A percentile compares a stretch with the other conserved stretches of the same genome.
These are phyloP conservation scores for Montipora sp. DNA, from an alignment of 64 coral and sea anemone species.

Conservation along the genomic window DNA sequence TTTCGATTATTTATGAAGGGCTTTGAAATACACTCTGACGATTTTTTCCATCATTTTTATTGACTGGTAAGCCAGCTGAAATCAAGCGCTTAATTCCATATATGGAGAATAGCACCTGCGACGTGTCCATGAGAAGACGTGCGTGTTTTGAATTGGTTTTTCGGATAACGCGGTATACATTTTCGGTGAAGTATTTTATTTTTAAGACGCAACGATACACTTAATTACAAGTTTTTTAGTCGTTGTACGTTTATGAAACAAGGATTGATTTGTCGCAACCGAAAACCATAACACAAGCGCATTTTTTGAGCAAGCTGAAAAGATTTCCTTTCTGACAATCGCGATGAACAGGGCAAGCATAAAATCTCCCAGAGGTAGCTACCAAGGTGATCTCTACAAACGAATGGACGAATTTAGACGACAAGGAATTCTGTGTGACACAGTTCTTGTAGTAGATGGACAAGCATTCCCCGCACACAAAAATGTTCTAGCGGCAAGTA, in stretches of 20 bases:
- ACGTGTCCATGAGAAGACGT: neutral
- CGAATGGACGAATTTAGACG: slow-evolving; percentile 76
- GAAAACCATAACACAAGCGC: neutral
- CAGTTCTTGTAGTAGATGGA: slow-evolving; percentile 75
- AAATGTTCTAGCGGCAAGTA: slow-evolving; percentile 84
- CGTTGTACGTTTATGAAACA: neutral
- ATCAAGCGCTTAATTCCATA: slow-evolving; percentile 25
- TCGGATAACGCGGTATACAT: neutral
- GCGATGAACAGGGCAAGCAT: slow-evolving; percentile 2
- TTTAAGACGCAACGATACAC: neutral
- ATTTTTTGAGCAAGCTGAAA: neutral
- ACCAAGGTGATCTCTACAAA: slow-evolving; percentile 62
- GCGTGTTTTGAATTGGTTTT: slow-evolving; percentile 8
- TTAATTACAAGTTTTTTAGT: neutral
- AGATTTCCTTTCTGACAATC: neutral
- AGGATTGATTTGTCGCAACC: neutral
- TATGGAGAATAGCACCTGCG: slow-evolving; percentile 29
- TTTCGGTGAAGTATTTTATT: neutral
- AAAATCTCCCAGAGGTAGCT: slow-evolving; percentile 12
- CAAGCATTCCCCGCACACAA: slow-evolving; percentile 75
- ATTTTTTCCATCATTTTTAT: neutral
- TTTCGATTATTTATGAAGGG: too few relatives aligned
- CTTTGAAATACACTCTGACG: too few relatives aligned
- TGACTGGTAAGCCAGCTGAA: slow-evolving; percentile 5
- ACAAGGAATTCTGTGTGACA: slow-evolving; percentile 81